These are phyloP conservation scores for Danionella dracula DNA, from an alignment of 2,797 vertebrate species.

Conservation along the genomic window DNA sequence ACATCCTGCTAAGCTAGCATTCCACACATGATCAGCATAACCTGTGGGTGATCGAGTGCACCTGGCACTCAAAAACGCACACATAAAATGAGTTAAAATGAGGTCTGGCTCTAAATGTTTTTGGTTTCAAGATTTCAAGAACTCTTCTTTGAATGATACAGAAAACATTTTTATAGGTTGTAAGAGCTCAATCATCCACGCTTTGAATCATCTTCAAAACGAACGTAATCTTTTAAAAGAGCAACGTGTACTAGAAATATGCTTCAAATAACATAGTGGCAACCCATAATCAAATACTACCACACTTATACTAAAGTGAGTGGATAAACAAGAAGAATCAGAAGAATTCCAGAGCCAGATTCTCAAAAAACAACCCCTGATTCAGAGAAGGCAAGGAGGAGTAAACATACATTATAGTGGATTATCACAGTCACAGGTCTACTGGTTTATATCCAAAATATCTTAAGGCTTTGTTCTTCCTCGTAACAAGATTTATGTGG, in stretches of 20 bases:
- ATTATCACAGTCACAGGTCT: no score
- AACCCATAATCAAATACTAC: background rate
- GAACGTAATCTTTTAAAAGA: background rate
- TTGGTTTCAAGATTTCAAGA: background rate
- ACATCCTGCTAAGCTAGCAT: slow-evolving; percentile 66
- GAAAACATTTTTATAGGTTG: no score
- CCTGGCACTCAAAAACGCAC: slow-evolving; percentile 23
- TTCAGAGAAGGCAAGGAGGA: background rate
- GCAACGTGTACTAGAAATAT: background rate
- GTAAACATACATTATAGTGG: background rate
- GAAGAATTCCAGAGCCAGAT: background rate
- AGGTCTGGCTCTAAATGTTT: background rate
- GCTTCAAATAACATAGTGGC: background rate
- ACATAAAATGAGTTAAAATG: no score
- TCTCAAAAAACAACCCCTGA: background rate
- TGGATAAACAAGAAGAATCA: background rate
- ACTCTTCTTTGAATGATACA: no score
- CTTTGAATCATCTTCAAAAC: background rate
- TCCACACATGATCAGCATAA: slow-evolving; percentile 59
- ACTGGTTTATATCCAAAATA: no score
- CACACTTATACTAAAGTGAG: background rate
- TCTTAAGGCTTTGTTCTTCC: no score
- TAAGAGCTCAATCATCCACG: no score
- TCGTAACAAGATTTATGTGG: no score
- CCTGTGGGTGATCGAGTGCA: slow-evolving; percentile 33